phyloP scores from a whole-genome alignment of 2,113 vertebrate species.

The Bettongia penicillata region DNA sequence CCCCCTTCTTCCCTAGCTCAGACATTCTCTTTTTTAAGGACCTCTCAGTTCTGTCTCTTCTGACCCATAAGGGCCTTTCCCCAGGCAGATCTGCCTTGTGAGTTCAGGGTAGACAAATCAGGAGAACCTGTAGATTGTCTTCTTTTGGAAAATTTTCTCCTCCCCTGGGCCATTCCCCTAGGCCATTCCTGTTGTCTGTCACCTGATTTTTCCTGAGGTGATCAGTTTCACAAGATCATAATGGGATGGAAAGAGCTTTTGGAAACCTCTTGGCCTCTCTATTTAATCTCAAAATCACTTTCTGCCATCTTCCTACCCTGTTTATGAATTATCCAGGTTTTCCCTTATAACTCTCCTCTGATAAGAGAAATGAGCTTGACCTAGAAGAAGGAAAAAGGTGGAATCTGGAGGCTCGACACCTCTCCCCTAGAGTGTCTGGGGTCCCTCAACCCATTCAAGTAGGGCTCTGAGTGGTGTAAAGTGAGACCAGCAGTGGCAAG shows the following conservation, averaged over 20 bases:
- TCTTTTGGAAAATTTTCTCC: background rate
- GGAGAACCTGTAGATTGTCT: background rate
- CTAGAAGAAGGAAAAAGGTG: background rate
- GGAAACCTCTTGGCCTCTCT: background rate
- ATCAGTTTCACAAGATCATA: background rate
- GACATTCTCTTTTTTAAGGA: background rate
- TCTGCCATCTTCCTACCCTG: background rate
- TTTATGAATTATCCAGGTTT: background rate
- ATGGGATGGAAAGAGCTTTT: background rate
- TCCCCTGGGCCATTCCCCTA: background rate
- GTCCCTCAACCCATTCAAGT: background rate
- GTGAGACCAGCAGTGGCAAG: background rate
- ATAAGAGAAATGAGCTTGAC: background rate
- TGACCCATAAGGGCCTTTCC: background rate
- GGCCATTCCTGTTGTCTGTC: background rate
- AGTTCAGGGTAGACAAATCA: background rate
- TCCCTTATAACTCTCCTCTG: background rate
- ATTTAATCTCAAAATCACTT: background rate
- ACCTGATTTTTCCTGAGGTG: background rate
- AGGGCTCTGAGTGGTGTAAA: background rate
- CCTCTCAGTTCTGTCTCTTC: too few relatives aligned
- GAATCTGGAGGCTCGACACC: background rate
- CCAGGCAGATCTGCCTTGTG: background rate
- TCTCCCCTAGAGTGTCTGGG: background rate
- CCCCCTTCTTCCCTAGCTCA: background rate